Evolutionary conservation across 2,797 vertebrate genomes (phyloP), one percentile per base, ranked within the genome.

Genomic region (Chaetodon trifasciatus): DNA sequence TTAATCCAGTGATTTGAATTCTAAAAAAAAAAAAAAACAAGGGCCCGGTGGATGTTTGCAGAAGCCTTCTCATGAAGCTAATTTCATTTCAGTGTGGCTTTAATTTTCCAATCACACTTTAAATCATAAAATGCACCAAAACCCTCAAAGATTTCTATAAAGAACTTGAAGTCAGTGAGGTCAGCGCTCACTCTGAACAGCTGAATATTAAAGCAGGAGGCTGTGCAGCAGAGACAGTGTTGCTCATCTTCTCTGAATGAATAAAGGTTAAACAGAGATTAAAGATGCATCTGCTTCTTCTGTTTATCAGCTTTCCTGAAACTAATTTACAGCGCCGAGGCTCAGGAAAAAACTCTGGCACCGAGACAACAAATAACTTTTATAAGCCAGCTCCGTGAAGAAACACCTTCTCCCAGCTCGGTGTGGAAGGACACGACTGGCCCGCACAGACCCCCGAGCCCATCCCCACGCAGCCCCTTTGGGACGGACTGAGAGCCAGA

Each of bases 1-100:
- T 28, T 53, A 62, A 86, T 67, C 65, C 55, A 4, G 5, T 32
- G 35, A 52, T 69, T 60, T 69, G 35, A 65, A 80, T 47, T 58
- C 37, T 5, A 37, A 35, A 65, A 23, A 47, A 37, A 35, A 65
- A 23, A 47, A 28, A 32, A 32, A 32, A 32, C 53, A 63, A 32
- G 6, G 10, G 15, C 52, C 50, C 19, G 23, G 47, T 17, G 55
- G 49, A 28, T 58, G 57, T 68, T 61, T 49, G 37, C 44, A 37
- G 39, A 46, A 32, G 24, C 12, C 49, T 6, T 56, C 16, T 42
- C 24, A 7, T 3, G 12, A 44, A 73, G 37, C 35, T 28, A 4
- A 60, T 58, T 58, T 56, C 0, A 62, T 72, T 42, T 66, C 6
- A 39, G 52, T 5, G 35, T 5, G 24, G 8, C 39, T 60, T 39